Conservation (phyloP, 2,797 vertebrate genomes). For the Diplodus sargus region DNA sequence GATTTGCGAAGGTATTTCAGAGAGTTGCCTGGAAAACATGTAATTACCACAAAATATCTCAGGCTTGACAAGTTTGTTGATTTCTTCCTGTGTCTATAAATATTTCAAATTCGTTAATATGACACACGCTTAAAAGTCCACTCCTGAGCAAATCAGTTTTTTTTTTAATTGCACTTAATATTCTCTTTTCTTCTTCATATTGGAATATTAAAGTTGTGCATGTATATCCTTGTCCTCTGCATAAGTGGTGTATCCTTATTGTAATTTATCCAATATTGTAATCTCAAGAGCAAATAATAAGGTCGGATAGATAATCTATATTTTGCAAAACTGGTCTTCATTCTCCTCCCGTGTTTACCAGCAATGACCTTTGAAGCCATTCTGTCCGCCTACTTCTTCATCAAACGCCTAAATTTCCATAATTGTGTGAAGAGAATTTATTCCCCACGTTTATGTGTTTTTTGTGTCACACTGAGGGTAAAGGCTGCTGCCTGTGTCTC, state of each 20-base stretch:
- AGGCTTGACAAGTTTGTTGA: constrained; percentile 19
- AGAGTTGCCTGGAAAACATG: neutral
- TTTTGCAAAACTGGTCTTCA: constrained; percentile 1
- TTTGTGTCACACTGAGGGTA: constrained; percentile 14
- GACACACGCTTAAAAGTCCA: too few species aligned
- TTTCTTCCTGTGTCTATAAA: constrained; percentile 9
- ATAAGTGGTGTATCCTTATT: neutral
- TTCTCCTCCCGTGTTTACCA: constrained; percentile 16
- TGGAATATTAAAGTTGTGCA: neutral
- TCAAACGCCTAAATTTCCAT: constrained; percentile 41
- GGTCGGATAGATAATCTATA: constrained; percentile 15
- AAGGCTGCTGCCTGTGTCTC: constrained; percentile 17
- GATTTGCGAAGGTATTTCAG: constrained; percentile 7
- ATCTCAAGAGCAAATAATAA: constrained; percentile 9
- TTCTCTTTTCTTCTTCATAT: constrained; percentile 7
- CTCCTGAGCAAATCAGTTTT: neutral
- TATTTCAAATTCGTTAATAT: neutral
- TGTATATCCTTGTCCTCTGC: neutral
- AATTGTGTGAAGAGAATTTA: constrained; percentile 37
- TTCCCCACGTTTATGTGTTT: constrained; percentile 23
- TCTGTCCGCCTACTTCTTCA: constrained; percentile 11
- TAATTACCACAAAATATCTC: constrained; percentile 33
- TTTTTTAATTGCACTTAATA: neutral
- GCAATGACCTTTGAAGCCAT: constrained; percentile 35
- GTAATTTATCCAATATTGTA: neutral